Evolutionary conservation across 2,888 invertebrate genomes (phyloP).

Genomic region (Sarcophaga variegata): DNA sequence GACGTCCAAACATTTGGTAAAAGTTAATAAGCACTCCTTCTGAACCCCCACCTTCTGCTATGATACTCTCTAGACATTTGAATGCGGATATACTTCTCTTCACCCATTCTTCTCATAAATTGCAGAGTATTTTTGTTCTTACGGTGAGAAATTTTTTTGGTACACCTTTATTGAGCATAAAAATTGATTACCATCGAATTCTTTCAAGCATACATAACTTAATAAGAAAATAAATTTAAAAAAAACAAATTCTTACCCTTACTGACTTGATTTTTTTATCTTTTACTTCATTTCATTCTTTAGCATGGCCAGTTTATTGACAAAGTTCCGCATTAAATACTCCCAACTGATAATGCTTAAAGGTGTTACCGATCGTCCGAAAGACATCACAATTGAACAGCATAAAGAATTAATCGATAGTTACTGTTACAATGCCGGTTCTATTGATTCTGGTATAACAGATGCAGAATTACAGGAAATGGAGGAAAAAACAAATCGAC

Average conservation of each 20-base stretch:
- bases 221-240: neutral
- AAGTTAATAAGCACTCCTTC: too few species aligned
- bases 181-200: neutral
- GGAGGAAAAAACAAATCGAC: slow-evolving; percentile 94
- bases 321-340: slow-evolving; percentile 97
- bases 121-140: neutral
- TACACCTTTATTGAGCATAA: slow-evolving; percentile 14
- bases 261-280: slow-evolving; percentile 50
- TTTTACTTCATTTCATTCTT: slow-evolving; percentile 48
- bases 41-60: too few species aligned
- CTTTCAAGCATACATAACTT: slow-evolving; percentile 2
- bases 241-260: neutral
- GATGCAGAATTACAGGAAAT: slow-evolving; percentile 79
- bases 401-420: slow-evolving; percentile 88
- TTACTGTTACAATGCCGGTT: slow-evolving; percentile 83
- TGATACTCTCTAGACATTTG: too few species aligned
- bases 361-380: slow-evolving; percentile 92
- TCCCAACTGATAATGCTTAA: slow-evolving; percentile 95
- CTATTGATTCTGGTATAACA: slow-evolving; percentile 76
- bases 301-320: slow-evolving; percentile 95
- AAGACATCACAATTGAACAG: slow-evolving; percentile 87
- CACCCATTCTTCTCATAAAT: too few species aligned
- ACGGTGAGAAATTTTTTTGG: neutral
- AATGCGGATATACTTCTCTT: too few species aligned
- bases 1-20: too few species aligned